Evolutionary conservation across 1,140 invertebrate genomes (phyloP).

Genomic region (Muscidifurax raptorellus): DNA sequence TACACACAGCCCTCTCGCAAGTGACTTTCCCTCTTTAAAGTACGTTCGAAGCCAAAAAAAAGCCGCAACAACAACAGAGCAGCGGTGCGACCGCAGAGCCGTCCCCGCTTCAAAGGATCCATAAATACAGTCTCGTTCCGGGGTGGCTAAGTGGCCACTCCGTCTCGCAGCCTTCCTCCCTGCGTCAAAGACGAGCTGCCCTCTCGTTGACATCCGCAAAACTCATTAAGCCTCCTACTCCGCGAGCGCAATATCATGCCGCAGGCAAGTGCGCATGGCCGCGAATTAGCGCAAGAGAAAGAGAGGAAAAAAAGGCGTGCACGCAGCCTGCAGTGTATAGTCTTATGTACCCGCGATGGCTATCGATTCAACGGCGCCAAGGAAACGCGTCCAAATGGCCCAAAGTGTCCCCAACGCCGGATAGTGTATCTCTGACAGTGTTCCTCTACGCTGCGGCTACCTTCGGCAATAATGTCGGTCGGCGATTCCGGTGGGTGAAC

Average conservation of each 20-base stretch:
- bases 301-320: background rate
- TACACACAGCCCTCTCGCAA: too few species aligned
- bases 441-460: conserved; percentile 49
- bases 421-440: conserved; percentile 57
- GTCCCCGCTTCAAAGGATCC: background rate
- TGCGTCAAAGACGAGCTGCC: background rate
- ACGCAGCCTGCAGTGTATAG: background rate
- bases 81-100: too few species aligned
- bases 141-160: background rate
- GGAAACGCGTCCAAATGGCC: conserved; percentile 62
- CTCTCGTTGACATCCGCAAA: background rate
- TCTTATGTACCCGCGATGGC: background rate
- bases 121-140: background rate
- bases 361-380: conserved; percentile 74
- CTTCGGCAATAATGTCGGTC: conserved; percentile 67
- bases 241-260: background rate
- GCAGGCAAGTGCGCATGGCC: conserved; percentile 9
- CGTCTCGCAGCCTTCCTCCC: background rate
- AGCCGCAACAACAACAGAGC: background rate
- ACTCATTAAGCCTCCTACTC: background rate
- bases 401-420: conserved; percentile 66
- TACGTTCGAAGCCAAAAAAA: too few species aligned
- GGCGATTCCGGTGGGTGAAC: conserved; percentile 69
- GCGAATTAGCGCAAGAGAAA: background rate
- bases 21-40: too few species aligned